Evolutionary conservation across 2,113 vertebrate genomes (phyloP).

Genomic region (Eira barbara): DNA sequence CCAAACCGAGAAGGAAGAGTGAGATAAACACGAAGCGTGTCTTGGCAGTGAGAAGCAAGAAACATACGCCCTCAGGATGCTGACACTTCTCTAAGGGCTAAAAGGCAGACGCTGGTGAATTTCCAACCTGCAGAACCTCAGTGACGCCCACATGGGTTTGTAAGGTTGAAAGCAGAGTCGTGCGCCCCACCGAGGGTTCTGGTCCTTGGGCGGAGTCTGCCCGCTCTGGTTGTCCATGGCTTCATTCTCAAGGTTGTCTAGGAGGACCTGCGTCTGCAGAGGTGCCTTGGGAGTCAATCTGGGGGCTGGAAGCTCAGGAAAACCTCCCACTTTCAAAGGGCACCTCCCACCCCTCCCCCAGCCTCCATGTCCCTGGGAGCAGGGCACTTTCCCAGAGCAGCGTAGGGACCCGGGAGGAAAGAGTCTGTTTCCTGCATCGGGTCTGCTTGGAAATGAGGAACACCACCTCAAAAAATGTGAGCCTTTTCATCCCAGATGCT

Average conservation of each 20-base stretch:
- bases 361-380: neutral
- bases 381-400: neutral
- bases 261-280: neutral
- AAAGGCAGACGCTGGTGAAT: neutral
- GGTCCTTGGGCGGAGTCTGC: neutral
- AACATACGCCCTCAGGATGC: neutral
- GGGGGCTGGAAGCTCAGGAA: neutral
- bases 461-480: neutral
- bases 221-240: accelerated
- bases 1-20: neutral
- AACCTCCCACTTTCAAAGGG: neutral
- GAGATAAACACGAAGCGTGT: neutral
- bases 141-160: neutral
- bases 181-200: neutral
- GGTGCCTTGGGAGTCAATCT: accelerated
- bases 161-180: neutral
- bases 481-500: neutral
- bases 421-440: neutral
- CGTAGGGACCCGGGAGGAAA: neutral
- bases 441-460: neutral
- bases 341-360: neutral
- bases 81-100: neutral
- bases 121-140: neutral
- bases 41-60: neutral
- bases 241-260: neutral